Base-by-base conservation (phyloP, 2,797 vertebrate species). In the Anguilla pacifica region DNA sequence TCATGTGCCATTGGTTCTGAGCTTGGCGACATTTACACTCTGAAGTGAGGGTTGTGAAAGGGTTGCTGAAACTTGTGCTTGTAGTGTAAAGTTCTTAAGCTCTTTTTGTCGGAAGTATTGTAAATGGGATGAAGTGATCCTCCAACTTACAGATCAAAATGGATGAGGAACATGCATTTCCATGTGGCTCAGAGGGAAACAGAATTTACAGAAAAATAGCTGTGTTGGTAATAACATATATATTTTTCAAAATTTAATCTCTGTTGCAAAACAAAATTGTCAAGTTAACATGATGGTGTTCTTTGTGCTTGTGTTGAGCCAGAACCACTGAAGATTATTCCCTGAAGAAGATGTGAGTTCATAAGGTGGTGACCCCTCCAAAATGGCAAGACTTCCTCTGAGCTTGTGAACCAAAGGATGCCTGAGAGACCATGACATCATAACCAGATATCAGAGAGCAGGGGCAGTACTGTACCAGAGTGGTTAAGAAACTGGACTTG, bases 291-390 rank as follows among this genome's bases (percentile, higher is more conserved):
- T 70, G 1, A 1, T 70, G n/a, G 9, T 70, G 25, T 35, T 77
- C 17, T 77, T 35, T 77, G 64, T 43, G 35, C 17, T 22, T 79
- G 35, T 79, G 35, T 46, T 46, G 19, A 79, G 39, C 74, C 82
- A 88, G 84, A 55, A 88, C 82, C 35, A 72, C 53, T 72, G 31
- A n/a, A 86, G 59, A 79, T 6, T 31, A 31, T 13, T 85, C 28
- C 15, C 53, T 39, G 28, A 67, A 28, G 79, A 72, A 67, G 35
- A 19, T 57, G 35, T 88, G 86, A 89, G 87, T 61, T 51, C 31
- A 53, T n/a, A 1, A 82, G 53, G 46, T 22, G 28, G 43, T n/a
- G 46, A 7, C 72, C 35, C 13, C 10, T 39, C 70, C 31, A 59
- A 46, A 55, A 89, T 85, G 88, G 67, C n/a, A 64, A 55, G 46